Evolutionary conservation across 2,113 vertebrate species (phyloP).

Genomic region (Ammospiza nelsoni): DNA sequence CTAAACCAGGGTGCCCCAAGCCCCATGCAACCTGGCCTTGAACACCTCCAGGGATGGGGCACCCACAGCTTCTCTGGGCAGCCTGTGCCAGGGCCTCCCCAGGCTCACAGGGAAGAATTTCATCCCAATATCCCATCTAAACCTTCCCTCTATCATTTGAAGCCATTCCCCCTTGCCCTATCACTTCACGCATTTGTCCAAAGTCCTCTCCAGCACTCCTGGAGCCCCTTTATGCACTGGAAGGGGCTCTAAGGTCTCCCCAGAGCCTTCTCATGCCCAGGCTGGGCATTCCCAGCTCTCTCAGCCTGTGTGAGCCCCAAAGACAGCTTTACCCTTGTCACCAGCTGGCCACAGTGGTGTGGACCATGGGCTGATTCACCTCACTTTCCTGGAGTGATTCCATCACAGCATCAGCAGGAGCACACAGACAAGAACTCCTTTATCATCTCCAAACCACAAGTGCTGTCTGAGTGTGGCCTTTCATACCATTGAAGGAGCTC

Average conservation of each 20-base stretch:
- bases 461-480: background rate
- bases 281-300: background rate
- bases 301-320: background rate
- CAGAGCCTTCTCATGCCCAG: background rate
- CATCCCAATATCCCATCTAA: background rate
- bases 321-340: background rate
- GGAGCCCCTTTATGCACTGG: background rate
- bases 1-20: accelerated
- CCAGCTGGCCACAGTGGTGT: background rate
- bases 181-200: background rate
- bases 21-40: background rate
- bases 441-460: background rate
- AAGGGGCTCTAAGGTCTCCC: background rate
- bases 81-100: background rate
- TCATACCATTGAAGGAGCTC: background rate
- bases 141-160: background rate
- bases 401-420: background rate
- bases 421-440: background rate
- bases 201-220: background rate
- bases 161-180: background rate
- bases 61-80: background rate
- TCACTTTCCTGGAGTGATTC: accelerated
- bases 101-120: background rate
- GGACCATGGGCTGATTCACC: background rate
- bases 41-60: background rate